A percentile compares a stretch with the other conserved stretches of the same genome.
Evolutionary conservation across 1,140 invertebrate genomes (phyloP).

Genomic region (Ceratoteleas bidentatus): DNA sequence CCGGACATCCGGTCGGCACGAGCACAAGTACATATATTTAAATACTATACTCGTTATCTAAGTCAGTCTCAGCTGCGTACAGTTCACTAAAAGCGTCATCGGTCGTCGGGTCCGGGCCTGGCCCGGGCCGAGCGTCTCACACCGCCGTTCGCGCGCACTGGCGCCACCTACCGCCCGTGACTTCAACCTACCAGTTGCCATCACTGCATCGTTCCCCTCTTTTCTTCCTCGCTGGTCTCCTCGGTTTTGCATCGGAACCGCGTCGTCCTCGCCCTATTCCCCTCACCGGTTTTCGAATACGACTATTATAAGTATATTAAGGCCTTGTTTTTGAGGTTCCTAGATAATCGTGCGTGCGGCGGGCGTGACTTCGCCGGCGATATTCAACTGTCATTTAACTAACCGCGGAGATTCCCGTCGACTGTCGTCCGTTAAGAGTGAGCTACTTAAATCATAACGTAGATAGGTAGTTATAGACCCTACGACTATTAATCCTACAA

Average conservation of each 20-base stretch:
- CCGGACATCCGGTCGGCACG: too few relatives aligned
- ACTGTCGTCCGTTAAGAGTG: constrained; percentile 24
- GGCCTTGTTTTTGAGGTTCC: constrained; percentile 75
- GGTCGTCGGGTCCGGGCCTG: constrained; percentile 10
- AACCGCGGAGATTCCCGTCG: constrained; percentile 33
- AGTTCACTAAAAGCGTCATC: constrained; percentile 36
- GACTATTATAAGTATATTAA: constrained; percentile 78
- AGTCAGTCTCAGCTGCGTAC: constrained; percentile 45
- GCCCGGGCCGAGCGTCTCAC: background rate
- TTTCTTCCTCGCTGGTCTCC: too few relatives aligned
- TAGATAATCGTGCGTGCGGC: constrained; percentile 67
- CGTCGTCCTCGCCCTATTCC: background rate
- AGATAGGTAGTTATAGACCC: constrained; percentile 6
- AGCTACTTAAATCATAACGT: constrained; percentile 40
- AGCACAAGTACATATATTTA: too few relatives aligned
- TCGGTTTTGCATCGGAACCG: too few relatives aligned
- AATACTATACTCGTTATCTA: too few relatives aligned
- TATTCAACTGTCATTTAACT: constrained; percentile 71
- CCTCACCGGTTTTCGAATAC: constrained; percentile 45
- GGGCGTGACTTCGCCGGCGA: constrained; percentile 53
- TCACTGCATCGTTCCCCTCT: too few relatives aligned
- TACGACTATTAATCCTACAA: constrained; percentile 71
- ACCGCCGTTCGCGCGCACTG: background rate
- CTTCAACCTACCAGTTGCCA: too few relatives aligned
- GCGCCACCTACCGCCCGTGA: too few relatives aligned